Percentiles rank a stretch among this genome's conserved stretches.
Evolutionary conservation across 2,113 vertebrate species (phyloP).

Genomic region (Oryzias javanicus): DNA sequence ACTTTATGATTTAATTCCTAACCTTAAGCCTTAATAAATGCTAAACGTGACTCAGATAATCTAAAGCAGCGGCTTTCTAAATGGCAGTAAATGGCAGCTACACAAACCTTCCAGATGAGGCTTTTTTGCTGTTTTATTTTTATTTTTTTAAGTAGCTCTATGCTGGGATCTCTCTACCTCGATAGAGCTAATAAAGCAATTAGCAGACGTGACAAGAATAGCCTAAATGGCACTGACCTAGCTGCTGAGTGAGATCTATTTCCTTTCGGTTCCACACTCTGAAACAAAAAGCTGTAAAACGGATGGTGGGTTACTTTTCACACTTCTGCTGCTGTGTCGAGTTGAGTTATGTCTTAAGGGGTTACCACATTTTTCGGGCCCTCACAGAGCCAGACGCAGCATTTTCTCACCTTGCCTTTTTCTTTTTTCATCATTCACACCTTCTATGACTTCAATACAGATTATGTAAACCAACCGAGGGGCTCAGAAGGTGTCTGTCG

Average conservation of each 20-base stretch:
- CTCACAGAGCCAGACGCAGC: conserved; percentile 10
- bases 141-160: too few relatives aligned
- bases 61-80: too few relatives aligned
- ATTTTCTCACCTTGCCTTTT: conserved; percentile 2
- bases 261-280: conserved; percentile 4
- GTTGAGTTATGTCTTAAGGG: conserved; percentile 36
- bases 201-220: background rate
- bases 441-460: conserved; percentile 10
- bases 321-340: conserved; percentile 10
- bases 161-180: too few relatives aligned
- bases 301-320: conserved; percentile 15
- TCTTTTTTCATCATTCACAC: conserved; percentile 14
- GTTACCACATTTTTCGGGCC: conserved; percentile 19
- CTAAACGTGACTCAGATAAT: too few relatives aligned
- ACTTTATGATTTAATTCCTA: too few relatives aligned
- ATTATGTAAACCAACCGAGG: conserved; percentile 34
- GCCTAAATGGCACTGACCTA: conserved; percentile 13
- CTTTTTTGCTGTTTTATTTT: too few relatives aligned
- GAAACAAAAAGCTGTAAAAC: conserved; percentile 9
- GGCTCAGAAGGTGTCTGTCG: background rate
- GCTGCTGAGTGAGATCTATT: conserved; percentile 4
- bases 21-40: too few relatives aligned
- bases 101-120: too few relatives aligned
- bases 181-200: background rate
- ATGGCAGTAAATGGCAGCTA: too few relatives aligned